Percentiles rank a stretch among this genome's conserved stretches.
These are phyloP conservation scores for Picathartes gymnocephalus DNA, from an alignment of 2,113 vertebrate species.

Conservation along the genomic window DNA sequence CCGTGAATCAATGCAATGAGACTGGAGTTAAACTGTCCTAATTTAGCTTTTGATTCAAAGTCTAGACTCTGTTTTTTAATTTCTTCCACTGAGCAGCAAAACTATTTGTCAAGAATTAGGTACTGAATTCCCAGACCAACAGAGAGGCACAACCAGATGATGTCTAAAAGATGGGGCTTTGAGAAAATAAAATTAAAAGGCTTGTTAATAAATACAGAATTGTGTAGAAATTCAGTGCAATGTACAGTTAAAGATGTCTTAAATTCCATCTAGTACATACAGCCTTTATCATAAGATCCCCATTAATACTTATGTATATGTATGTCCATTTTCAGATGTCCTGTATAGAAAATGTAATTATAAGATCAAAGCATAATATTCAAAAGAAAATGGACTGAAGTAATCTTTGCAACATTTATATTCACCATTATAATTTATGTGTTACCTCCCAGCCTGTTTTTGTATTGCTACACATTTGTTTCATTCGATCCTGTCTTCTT, in stretches of 20 bases:
- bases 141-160: not conserved
- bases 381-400: not conserved
- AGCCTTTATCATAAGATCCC: not conserved
- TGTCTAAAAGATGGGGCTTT: not conserved
- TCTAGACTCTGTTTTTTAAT: not conserved
- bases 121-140: not conserved
- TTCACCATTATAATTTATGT: not conserved
- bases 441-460: not conserved
- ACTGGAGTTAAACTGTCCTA: not conserved
- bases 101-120: not conserved
- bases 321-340: not conserved
- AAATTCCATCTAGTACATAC: not conserved
- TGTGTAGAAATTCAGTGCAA: not conserved
- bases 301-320: not conserved
- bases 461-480: not conserved
- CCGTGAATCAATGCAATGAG: not conserved
- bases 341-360: not conserved
- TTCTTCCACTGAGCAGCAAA: not conserved
- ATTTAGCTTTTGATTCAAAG: not conserved
- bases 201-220: not conserved
- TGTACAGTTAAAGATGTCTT: not conserved
- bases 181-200: not conserved
- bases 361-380: not conserved
- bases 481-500: not conserved
- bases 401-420: not conserved